Percentiles rank a stretch among this genome's conserved stretches.
Evolutionary conservation across 30 jellyfish, hydroid and myxozoan species (phyloP).

Genomic region (Haliclystus octoradiatus): DNA sequence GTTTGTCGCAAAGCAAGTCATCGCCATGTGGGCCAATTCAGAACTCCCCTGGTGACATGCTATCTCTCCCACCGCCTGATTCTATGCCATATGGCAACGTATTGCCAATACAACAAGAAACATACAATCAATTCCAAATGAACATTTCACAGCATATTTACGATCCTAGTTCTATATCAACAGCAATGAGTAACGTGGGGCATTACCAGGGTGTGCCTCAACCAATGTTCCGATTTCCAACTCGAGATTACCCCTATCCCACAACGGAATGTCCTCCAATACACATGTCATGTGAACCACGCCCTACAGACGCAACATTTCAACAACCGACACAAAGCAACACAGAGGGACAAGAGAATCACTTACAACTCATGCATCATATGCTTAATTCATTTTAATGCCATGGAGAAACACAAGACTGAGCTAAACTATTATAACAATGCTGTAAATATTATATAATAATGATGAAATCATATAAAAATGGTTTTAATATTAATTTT

Average conservation of each 20-base stretch:
- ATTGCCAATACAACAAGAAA: slow-evolving; percentile 1
- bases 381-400: slow-evolving; percentile 47
- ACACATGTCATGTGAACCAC: slow-evolving; percentile 7
- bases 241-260: slow-evolving; percentile 10
- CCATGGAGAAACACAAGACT: too few species aligned
- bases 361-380: slow-evolving; percentile 53
- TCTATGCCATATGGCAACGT: background rate
- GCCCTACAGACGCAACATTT: background rate
- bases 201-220: slow-evolving; percentile 4
- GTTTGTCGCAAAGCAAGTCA: background rate
- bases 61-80: background rate
- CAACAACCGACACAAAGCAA: slow-evolving; percentile 18
- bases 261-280: slow-evolving; percentile 56
- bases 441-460: too few species aligned
- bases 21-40: background rate
- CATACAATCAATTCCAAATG: background rate
- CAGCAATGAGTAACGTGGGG: background rate
- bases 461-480: too few species aligned
- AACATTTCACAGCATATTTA: background rate
- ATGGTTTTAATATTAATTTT: too few species aligned
- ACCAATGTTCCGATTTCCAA: slow-evolving; percentile 25
- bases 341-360: slow-evolving; percentile 42
- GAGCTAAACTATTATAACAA: too few species aligned
- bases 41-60: background rate
- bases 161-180: background rate